Evolutionary conservation across 2,113 vertebrate species (phyloP), one percentile per base, ranked within the genome.

Genomic region (Antennarius striatus): DNA sequence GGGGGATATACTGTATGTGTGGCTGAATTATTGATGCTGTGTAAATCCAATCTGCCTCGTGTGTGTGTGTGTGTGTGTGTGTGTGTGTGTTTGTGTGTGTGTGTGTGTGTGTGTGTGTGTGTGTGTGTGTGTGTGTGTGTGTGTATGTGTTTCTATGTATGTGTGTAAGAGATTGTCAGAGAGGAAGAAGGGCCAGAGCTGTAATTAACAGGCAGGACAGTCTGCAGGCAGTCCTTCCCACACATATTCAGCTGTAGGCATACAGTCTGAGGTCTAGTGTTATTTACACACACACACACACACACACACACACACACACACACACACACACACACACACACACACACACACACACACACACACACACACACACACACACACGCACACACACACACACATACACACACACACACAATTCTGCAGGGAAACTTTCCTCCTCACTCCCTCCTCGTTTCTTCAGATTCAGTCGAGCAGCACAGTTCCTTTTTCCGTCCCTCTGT

Each of bases 31-130:
- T 89, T 87, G 80, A 89, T 89, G 79, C 80, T 68, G 80, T 78
- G 81, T 82, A 84, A 87, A 88, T 88, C 81, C 78, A 89, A 85
- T 88, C 88, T 84, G 71, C 71, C 71, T 83, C 88, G 88, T 87
- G 85, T 87, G 86, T 7, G 43, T 52, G 49, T 51, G 16, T 52
- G 15, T 9, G 49, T 51, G 16, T 51, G 49, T 17, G 16, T 28
- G n/a, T 51, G 51, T 13, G 11, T 29, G 12, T 15, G 28, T 53
- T 13, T 10, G 52, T 0, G 13, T 70, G 45, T 48, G 50, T 71
- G 51, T 13, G 11, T 29, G 12, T 15, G 28, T 53, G 29, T 10
- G 52, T 0, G 13, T 70, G 45, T 48, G 50, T 71, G 55, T 77
- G 49, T 49, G 36, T 72, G 40, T 69, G 36, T 68, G 22, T 60